Evolutionary conservation across 1,140 invertebrate species (phyloP).

Genomic region (Procambarus clarkii): DNA sequence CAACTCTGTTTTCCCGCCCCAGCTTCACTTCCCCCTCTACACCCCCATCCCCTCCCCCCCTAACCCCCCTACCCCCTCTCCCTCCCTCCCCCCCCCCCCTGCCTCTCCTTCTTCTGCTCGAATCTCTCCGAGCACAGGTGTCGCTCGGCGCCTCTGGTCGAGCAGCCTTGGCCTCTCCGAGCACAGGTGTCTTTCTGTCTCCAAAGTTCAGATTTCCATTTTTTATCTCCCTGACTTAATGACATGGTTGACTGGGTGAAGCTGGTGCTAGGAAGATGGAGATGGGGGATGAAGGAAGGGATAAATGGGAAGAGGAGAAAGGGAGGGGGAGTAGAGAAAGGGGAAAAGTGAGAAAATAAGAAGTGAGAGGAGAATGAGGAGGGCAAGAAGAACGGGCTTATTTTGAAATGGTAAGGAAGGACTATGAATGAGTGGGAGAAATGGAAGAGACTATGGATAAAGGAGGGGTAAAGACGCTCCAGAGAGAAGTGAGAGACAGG

Average conservation of each 20-base stretch:
- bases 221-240: neutral
- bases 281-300: neutral
- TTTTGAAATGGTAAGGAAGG: neutral
- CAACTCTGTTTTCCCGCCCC: slow-evolving; percentile 21
- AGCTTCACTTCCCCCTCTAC: slow-evolving; percentile 10
- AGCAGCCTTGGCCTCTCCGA: slow-evolving; percentile 23
- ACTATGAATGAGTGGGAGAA: neutral
- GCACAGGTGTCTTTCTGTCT: slow-evolving; percentile 27
- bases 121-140: neutral
- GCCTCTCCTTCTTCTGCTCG: neutral
- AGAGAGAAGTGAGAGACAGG: too few relatives aligned
- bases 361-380: too few relatives aligned
- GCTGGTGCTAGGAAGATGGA: neutral
- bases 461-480: neutral
- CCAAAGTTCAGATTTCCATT: too few relatives aligned
- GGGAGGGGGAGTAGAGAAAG: neutral
- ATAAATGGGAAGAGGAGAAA: neutral
- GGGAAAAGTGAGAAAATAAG: too few relatives aligned
- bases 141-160: neutral
- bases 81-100: slow-evolving; percentile 9
- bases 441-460: neutral
- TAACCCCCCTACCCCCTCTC: too few relatives aligned
- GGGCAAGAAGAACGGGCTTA: too few relatives aligned
- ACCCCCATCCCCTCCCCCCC: too few relatives aligned
- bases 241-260: neutral